phyloP scores from a whole-genome alignment of 2,797 vertebrate genomes.

The Rhinatrema bivittatum region DNA sequence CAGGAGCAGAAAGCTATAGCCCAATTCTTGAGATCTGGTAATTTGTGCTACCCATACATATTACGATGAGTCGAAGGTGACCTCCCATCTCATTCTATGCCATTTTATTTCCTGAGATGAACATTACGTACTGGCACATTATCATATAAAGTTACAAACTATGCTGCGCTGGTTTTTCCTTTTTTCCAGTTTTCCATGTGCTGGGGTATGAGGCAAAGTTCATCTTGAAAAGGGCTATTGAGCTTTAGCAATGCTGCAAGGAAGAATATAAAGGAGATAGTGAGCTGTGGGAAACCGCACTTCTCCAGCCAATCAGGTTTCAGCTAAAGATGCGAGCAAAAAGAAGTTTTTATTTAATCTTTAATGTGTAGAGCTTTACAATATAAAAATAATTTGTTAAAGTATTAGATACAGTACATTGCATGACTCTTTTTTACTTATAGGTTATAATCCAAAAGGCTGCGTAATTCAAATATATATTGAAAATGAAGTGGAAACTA shows the following conservation, averaged over 20 bases:
- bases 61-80: too few species aligned
- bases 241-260: not conserved
- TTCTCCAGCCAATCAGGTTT: slow-evolving; percentile 4
- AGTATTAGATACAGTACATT: slow-evolving; percentile 5
- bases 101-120: too few species aligned
- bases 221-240: slow-evolving; percentile 1
- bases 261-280: slow-evolving; percentile 9
- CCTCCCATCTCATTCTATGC: too few species aligned
- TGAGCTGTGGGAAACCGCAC: slow-evolving; percentile 8
- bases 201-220: slow-evolving; percentile 28
- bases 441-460: slow-evolving; percentile 10
- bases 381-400: slow-evolving; percentile 12
- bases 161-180: too few species aligned
- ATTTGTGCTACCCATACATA: too few species aligned
- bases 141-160: too few species aligned
- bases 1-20: too few species aligned
- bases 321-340: slow-evolving; percentile 1
- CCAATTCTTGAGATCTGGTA: too few species aligned
- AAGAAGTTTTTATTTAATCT: slow-evolving; percentile 8
- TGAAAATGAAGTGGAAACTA: slow-evolving; percentile 19
- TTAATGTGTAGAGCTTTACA: too few species aligned
- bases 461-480: slow-evolving; percentile 22
- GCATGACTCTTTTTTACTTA: slow-evolving; percentile 1
- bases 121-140: too few species aligned
- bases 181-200: slow-evolving; percentile 34